These are phyloP conservation scores for Dascyllus trimaculatus DNA, from an alignment of 2,113 vertebrate species.

Conservation along the genomic window DNA sequence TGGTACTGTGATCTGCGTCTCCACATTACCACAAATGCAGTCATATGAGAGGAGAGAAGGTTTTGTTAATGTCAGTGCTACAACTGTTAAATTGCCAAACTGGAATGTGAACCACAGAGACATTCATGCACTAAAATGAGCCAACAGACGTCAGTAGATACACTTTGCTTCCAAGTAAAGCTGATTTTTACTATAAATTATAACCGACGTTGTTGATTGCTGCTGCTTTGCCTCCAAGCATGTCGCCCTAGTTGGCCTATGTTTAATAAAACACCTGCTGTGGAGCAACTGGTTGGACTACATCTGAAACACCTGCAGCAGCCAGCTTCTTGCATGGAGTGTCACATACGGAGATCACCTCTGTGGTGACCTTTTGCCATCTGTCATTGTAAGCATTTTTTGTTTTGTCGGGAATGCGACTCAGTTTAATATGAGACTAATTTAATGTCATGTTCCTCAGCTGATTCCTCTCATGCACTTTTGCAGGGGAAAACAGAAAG, in stretches of 20 bases:
- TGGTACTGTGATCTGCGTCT: constrained; percentile 18
- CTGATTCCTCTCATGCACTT: neutral
- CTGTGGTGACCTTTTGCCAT: neutral
- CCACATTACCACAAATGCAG: neutral
- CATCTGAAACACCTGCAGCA: constrained; percentile 37
- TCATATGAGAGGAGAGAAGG: constrained; percentile 13
- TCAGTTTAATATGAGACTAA: neutral
- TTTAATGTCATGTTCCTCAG: neutral
- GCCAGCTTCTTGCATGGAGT: neutral
- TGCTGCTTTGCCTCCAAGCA: neutral
- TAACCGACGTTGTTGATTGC: neutral
- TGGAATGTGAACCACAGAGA: neutral
- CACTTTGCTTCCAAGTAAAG: neutral
- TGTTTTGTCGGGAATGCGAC: neutral
- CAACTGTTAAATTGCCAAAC: neutral
- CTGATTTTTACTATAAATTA: neutral
- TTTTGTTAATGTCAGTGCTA: neutral
- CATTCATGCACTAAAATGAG: neutral
- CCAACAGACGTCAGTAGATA: neutral
- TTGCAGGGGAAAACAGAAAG: neutral
- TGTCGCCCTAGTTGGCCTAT: neutral
- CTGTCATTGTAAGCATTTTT: neutral
- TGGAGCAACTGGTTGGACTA: constrained; percentile 1
- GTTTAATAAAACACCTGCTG: constrained; percentile 10
- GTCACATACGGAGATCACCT: neutral